Evolutionary conservation across 2,113 vertebrate genomes (phyloP).

Genomic region (Notiomystis cincta): DNA sequence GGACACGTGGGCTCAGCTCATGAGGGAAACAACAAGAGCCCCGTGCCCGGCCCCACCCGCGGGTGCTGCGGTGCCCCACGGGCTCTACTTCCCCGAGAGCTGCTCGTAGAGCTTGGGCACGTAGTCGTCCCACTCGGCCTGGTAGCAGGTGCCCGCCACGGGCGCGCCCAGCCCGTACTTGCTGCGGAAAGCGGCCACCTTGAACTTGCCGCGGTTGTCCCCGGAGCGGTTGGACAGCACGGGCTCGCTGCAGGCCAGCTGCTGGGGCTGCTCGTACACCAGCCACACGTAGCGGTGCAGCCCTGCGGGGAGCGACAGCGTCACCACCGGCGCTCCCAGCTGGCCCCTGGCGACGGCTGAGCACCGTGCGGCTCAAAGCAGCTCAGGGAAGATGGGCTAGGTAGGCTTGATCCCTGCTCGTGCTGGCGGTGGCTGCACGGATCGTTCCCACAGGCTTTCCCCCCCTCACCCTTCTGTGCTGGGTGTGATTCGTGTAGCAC

Average conservation of each 20-base stretch:
- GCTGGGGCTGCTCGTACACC: conserved; percentile 85
- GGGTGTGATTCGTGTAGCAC: accelerated
- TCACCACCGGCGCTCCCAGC: accelerated
- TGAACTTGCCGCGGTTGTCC: conserved; percentile 86
- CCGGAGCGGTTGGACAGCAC: conserved; percentile 86
- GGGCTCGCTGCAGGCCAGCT: conserved; percentile 78
- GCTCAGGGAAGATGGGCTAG: not conserved
- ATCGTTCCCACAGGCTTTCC: accelerated
- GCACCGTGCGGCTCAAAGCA: not conserved
- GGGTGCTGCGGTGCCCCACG: not conserved
- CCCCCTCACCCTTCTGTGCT: accelerated
- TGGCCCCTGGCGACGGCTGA: accelerated
- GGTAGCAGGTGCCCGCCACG: conserved; percentile 88
- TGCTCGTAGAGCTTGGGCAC: conserved; percentile 93
- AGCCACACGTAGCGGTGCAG: conserved; percentile 96
- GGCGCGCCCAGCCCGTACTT: conserved; percentile 84
- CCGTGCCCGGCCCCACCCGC: accelerated
- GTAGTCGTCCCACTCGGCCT: conserved; percentile 94
- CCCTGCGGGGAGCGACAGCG: conserved; percentile 59
- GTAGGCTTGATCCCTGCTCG: accelerated
- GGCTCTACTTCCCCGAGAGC: conserved; percentile 83
- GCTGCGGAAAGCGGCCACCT: conserved; percentile 82
- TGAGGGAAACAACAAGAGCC: not conserved
- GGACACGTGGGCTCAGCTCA: not conserved
- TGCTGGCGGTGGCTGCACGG: accelerated